Evolutionary conservation across 2,797 vertebrate genomes (phyloP).

Genomic region (Pempheris klunzingeri): DNA sequence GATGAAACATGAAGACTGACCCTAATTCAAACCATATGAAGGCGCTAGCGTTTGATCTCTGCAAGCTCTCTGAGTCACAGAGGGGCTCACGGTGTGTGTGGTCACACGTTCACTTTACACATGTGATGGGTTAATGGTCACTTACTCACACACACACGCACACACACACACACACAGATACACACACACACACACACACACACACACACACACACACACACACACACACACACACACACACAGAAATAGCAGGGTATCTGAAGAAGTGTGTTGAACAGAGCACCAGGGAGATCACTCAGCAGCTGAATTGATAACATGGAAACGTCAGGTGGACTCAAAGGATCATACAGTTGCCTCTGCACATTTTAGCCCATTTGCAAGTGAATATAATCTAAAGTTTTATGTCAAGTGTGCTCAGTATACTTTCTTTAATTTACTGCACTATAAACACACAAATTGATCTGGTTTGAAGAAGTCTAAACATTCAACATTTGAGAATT

Average conservation of each 20-base stretch:
- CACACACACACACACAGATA: too few relatives aligned
- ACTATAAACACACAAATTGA: neutral
- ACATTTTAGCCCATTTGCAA: slow-evolving; percentile 7
- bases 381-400: too few relatives aligned
- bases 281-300: slow-evolving; percentile 18
- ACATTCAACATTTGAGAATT: neutral
- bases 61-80: slow-evolving; percentile 80
- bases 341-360: neutral
- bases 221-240: slow-evolving; percentile 7
- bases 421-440: neutral
- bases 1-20: slow-evolving; percentile 88
- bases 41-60: slow-evolving; percentile 87
- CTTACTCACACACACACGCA: slow-evolving; percentile 29
- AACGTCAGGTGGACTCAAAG: slow-evolving; percentile 7
- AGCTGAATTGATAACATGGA: slow-evolving; percentile 10
- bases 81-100: slow-evolving; percentile 76
- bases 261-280: slow-evolving; percentile 27
- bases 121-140: slow-evolving; percentile 75
- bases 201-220: slow-evolving; percentile 14
- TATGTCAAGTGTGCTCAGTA: neutral
- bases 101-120: slow-evolving; percentile 76
- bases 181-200: too few relatives aligned
- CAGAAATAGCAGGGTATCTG: slow-evolving; percentile 18
- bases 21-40: slow-evolving; percentile 91
- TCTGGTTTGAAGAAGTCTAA: neutral